Percentiles rank a stretch among this genome's conserved stretches.
Conservation (phyloP, 2,797 vertebrate genomes). For the Holocentrus rufus region DNA sequence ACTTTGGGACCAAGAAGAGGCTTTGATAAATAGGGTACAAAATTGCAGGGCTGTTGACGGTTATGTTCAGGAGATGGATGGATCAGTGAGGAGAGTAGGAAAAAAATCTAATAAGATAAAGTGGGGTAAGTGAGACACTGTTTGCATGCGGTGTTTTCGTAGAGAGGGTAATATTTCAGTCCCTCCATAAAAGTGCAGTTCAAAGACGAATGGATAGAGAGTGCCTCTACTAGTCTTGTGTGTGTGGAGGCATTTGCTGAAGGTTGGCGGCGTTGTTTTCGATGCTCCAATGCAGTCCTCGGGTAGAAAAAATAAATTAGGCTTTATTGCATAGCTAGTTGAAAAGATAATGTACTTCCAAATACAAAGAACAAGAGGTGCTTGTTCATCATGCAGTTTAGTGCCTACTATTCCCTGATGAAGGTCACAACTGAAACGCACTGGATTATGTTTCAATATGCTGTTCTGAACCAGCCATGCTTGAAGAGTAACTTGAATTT, state of each 20-base stretch:
- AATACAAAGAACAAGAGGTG: too few relatives aligned
- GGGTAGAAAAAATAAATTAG: too few relatives aligned
- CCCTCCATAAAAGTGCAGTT: neutral
- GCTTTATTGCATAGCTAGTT: too few relatives aligned
- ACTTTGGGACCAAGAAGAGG: neutral
- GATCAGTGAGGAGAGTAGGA: neutral
- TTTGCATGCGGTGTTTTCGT: conserved; percentile 6
- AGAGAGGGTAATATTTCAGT: neutral
- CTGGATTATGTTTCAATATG: too few relatives aligned
- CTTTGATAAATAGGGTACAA: conserved; percentile 5
- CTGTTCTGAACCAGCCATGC: too few relatives aligned
- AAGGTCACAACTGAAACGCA: too few relatives aligned
- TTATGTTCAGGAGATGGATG: neutral
- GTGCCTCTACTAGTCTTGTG: neutral
- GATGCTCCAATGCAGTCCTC: too few relatives aligned
- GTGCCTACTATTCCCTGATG: too few relatives aligned
- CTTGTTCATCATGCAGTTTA: too few relatives aligned
- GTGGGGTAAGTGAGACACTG: neutral
- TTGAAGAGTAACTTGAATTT: too few relatives aligned
- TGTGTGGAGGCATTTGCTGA: neutral
- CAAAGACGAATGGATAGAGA: neutral
- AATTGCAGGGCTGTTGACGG: neutral
- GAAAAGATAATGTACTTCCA: too few relatives aligned
- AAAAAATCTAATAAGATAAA: neutral
- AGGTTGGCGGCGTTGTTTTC: too few relatives aligned